A percentile compares a stretch with the other conserved stretches of the same genome.
phyloP scores from a whole-genome alignment of 2,113 vertebrate species.

The Puma concolor region DNA sequence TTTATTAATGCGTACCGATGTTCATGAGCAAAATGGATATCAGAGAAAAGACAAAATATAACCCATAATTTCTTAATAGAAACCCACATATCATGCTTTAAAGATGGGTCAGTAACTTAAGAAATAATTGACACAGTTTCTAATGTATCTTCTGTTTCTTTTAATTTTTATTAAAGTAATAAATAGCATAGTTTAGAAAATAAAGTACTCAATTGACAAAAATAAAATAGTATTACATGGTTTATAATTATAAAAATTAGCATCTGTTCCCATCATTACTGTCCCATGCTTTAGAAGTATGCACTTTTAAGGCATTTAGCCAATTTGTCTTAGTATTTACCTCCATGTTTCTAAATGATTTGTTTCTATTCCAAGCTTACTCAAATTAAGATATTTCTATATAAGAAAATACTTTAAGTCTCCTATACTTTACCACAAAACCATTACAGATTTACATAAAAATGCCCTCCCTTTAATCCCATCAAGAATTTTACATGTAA shows the following conservation, averaged over 20 bases:
- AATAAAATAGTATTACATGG: neutral
- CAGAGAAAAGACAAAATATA: neutral
- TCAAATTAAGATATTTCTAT: conserved; percentile 1
- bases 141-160: neutral
- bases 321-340: neutral
- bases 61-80: neutral
- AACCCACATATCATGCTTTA: neutral
- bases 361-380: neutral
- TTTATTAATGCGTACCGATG: neutral
- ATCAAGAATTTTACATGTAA: neutral
- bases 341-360: neutral
- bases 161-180: neutral
- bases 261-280: neutral
- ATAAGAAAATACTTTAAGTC: neutral
- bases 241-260: neutral
- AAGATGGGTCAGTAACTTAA: neutral
- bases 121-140: neutral
- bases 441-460: neutral
- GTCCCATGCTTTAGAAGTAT: neutral
- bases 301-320: neutral
- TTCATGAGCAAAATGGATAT: neutral
- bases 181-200: neutral
- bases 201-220: neutral
- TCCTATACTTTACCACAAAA: neutral
- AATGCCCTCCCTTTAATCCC: neutral